Percentiles rank a stretch among this genome's conserved stretches.
phyloP scores from a whole-genome alignment of 2,888 invertebrate species.

The Morinoia aosen region DNA sequence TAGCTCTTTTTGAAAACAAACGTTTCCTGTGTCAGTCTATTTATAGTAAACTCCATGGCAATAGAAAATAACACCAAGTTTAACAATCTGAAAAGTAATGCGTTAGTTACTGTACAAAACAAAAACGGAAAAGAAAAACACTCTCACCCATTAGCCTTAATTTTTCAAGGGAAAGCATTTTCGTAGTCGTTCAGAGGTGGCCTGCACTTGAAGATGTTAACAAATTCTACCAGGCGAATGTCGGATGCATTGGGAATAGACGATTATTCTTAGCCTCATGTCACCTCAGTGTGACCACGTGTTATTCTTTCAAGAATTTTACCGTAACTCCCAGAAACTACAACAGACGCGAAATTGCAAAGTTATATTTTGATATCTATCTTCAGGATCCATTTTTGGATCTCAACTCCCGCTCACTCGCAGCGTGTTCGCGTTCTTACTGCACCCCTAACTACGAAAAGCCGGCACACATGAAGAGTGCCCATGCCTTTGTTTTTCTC shows the following conservation, averaged over 20 bases:
- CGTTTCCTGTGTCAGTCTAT: too few species aligned
- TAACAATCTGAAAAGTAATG: too few species aligned
- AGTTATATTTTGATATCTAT: not conserved
- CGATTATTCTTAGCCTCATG: not conserved
- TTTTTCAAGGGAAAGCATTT: too few species aligned
- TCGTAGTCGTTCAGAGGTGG: too few species aligned
- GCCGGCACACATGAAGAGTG: not conserved
- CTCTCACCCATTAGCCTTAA: too few species aligned
- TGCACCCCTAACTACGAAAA: not conserved
- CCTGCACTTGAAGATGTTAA: too few species aligned
- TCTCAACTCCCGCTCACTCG: not conserved
- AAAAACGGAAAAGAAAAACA: too few species aligned
- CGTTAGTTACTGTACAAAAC: too few species aligned
- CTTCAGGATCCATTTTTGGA: not conserved
- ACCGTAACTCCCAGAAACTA: not conserved
- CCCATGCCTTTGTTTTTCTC: not conserved
- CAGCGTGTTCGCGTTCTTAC: not conserved
- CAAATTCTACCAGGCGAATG: too few species aligned
- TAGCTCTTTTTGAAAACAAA: too few species aligned
- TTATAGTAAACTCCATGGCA: too few species aligned
- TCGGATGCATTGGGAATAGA: not conserved
- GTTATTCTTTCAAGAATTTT: not conserved
- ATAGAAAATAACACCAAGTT: too few species aligned
- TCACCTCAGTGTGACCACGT: not conserved
- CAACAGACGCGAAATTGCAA: not conserved